Base-by-base conservation (phyloP, 2,113 vertebrate species). In the Tamias sibiricus region DNA sequence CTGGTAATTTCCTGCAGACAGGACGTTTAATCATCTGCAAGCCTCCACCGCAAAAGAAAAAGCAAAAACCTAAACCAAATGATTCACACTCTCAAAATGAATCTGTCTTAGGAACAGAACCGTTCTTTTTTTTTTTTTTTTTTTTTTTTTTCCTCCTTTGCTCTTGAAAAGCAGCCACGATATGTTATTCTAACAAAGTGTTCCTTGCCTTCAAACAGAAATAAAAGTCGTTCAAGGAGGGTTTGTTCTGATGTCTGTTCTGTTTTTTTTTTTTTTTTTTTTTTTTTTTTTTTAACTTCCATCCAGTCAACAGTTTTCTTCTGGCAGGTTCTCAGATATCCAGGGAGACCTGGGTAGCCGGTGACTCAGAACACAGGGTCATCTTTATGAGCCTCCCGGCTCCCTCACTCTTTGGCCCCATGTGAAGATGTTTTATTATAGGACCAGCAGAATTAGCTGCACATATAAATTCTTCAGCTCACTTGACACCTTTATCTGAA, bases 21-120 rank as follows among this genome's bases (percentile, higher is more conserved):
- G 98, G 98, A 98, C 96, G 91, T 97, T 98, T 98, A 98, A 98
- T 98, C 98, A 98, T 97, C 96, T 85, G 89, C 95, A 96, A 97
- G 94, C 82, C 57, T n/a, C 83, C 59, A 76, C 96, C 30, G 1
- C 95, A 98, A 94, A 93, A 66, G 44, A 59, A 26, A 94, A 86
- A 85, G 97, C 97, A 92, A 69, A 44, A 84, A 66, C 35, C 95
- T 96, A 64, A 32, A 96, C 90, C 72, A 94, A 98, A 97, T 93
- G 97, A 98, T 97, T 98, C 49, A 87, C 97, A 97, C 37, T 37
- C 87, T 89, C 79, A 95, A 95, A 97, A 92, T 22, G 96, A 98
- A 96, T 94, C 95, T 76, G 40, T 91, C 4, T 13, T 69, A 64
- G 40, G 96, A 92, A 98, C 91, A 98, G 96, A 90, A 94, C 14